A percentile compares a stretch with the other conserved stretches of the same genome.
Conservation (phyloP, 2,113 vertebrate genomes). For the Hippocampus barbouri region DNA sequence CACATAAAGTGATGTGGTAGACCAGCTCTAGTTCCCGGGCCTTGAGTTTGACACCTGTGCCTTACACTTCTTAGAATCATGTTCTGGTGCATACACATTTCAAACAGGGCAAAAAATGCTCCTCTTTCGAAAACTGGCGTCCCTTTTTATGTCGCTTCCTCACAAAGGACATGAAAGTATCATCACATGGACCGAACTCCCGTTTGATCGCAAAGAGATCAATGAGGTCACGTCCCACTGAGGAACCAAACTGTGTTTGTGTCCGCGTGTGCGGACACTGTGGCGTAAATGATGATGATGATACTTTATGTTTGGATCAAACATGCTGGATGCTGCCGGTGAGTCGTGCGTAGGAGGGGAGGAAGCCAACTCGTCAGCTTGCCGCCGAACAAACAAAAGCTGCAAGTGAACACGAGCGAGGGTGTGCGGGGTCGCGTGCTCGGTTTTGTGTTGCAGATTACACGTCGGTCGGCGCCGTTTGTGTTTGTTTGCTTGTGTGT, state of each 20-base stretch:
- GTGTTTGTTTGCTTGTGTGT: slow-evolving; percentile 33
- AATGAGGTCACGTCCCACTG: neutral
- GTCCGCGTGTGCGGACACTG: neutral
- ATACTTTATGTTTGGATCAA: neutral
- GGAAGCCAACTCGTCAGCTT: slow-evolving; percentile 17
- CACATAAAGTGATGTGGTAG: too few relatives aligned
- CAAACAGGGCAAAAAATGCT: neutral
- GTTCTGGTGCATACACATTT: neutral
- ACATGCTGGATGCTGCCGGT: slow-evolving; percentile 9
- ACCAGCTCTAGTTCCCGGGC: too few relatives aligned
- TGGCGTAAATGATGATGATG: neutral
- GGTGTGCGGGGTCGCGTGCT: slow-evolving; percentile 26
- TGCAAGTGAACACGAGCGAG: slow-evolving; percentile 39
- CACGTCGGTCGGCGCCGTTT: slow-evolving; percentile 15
- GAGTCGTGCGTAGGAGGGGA: slow-evolving; percentile 32
- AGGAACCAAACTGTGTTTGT: neutral
- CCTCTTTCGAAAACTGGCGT: neutral
- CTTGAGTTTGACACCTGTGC: too few relatives aligned
- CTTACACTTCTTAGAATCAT: neutral
- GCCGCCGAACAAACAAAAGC: slow-evolving; percentile 2
- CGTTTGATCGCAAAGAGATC: neutral
- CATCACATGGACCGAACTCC: neutral
- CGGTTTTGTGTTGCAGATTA: slow-evolving; percentile 29
- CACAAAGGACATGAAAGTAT: neutral
- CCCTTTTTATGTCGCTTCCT: neutral